Base-by-base conservation (phyloP, 2,113 vertebrate genomes). In the Laterallus jamaicensis region DNA sequence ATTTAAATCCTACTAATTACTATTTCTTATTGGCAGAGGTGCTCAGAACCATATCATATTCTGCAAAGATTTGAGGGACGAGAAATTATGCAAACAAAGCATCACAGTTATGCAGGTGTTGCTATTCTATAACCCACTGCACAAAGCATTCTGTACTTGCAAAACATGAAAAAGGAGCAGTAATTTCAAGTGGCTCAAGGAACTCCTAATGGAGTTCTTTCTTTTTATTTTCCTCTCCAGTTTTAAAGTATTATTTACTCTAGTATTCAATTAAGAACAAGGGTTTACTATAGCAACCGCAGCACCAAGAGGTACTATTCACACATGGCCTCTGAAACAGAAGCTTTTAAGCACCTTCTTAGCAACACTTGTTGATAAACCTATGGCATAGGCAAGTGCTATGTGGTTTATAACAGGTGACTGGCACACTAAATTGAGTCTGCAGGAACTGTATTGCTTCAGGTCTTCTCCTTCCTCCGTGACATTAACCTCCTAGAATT, bases 241-340 rank as follows among this genome's bases (percentile, higher is more conserved):
- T 89, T 96, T 94, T 92, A 88, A 97, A 98, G 96, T 96, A 96
- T 97, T 97, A 97, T 98, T 98, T 97, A 96, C 86, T 97, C 85
- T 87, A 89, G 90, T 81, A 93, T 96, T 97, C 96, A 97, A 97
- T 97, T 95, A 95, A 97, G 94, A 97, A 95, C 85, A 96, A 97
- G 94, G 25, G 63, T 93, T 97, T 28, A 25, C 97, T 97, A 97
- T 97, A 97, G 97, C 96, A 97, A 96, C 97, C 74, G 25, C 49
- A 52, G 84, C 91, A 82, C 82, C 80, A 96, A 98, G 96, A 96
- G 77, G 68, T 76, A 58, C 88, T 95, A 95, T 96, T 96, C 96
- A 95, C 58, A 78, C 58, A 56, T 39, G 40, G 68, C 35, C 76
- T 88, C 75, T 97, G 94, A 95, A 80, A 96, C 55, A 78, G 70